Evolutionary conservation across 2,888 invertebrate species (phyloP), one percentile per base, ranked within the genome.

Genomic region (Cremastinae sp.): DNA sequence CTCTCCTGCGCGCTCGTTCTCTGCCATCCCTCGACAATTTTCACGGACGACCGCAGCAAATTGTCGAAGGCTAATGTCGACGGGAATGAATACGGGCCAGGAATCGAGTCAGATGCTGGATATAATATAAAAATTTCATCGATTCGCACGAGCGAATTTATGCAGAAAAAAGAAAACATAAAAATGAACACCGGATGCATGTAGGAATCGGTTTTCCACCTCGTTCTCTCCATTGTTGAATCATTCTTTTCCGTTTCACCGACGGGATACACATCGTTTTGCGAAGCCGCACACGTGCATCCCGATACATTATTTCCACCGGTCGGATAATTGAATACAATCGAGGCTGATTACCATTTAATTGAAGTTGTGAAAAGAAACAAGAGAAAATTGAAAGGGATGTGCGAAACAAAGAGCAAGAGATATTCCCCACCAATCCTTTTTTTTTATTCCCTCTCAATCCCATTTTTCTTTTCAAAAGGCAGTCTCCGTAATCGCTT

Each of bases 181-280:
- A 18, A 62, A 53, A 47, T 43, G 56, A 20, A n/a, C n/a, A n/a
- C n/a, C n/a, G n/a, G n/a, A n/a, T n/a, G n/a, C n/a, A n/a, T n/a
- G n/a, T n/a, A n/a, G n/a, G n/a, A n/a, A n/a, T n/a, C 59, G 20
- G 2, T 53, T 49, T 14, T 18, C 39, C 58, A 1, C 41, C 12
- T 47, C 64, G 55, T 69, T 65, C 53, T n/a, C 22, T 20, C 56
- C 37, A 69, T 76, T 69, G 49, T 65, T 64, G 37, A 76, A 65
- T 69, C 53, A 53, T 59, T 35, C 45, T 16, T 69, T 49, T 28
- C 0, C 53, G 14, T 41, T 51, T 18, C n/a, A 14, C 9, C 43
- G 18, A 7, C 37, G 14, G 45, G 39, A 49, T 66, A 71, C 59
- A 71, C 59, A 65, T 20, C 43, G 41, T 55, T 41, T 41, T 41